These are phyloP conservation scores for Poeciliopsis prolifica DNA, from an alignment of 2,113 vertebrate genomes.

Conservation along the genomic window DNA sequence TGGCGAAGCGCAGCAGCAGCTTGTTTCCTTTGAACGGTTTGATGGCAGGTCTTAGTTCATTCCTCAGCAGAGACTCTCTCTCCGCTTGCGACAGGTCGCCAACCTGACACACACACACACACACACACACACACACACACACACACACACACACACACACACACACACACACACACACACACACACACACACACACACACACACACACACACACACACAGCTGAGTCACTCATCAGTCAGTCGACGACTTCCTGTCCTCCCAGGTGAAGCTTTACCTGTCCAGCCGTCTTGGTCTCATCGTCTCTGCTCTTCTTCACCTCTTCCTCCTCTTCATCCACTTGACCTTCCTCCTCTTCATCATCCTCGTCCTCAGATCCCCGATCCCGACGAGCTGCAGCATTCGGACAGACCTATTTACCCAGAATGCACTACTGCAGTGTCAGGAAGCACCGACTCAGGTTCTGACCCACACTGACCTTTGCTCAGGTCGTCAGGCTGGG, in stretches of 20 bases:
- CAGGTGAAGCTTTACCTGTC: constrained; percentile 51
- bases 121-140: constrained; percentile 1
- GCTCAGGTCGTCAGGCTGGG: constrained; percentile 73
- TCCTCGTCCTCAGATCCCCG: constrained; percentile 82
- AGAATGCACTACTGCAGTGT: not conserved
- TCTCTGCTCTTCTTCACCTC: constrained; percentile 69
- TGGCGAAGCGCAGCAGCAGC: constrained; percentile 92
- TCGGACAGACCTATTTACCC: not conserved
- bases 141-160: too few relatives aligned
- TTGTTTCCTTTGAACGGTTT: constrained; percentile 94
- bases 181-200: not conserved
- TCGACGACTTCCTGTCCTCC: not conserved
- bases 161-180: not conserved
- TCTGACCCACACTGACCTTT: constrained; percentile 77
- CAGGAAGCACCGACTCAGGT: not conserved
- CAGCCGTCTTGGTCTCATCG: constrained; percentile 24
- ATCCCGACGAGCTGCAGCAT: constrained; percentile 36
- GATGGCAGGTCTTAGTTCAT: constrained; percentile 88
- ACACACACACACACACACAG: not conserved
- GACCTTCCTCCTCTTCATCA: constrained; percentile 85
- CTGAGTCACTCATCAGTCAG: not conserved
- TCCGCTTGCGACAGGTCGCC: constrained; percentile 87
- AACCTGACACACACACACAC: constrained; percentile 63
- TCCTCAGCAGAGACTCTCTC: constrained; percentile 89
- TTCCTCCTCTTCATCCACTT: constrained; percentile 78